Percentiles rank a stretch among this genome's conserved stretches.
These are phyloP conservation scores for Falco columbarius DNA, from an alignment of 2,797 vertebrate species.

Conservation along the genomic window DNA sequence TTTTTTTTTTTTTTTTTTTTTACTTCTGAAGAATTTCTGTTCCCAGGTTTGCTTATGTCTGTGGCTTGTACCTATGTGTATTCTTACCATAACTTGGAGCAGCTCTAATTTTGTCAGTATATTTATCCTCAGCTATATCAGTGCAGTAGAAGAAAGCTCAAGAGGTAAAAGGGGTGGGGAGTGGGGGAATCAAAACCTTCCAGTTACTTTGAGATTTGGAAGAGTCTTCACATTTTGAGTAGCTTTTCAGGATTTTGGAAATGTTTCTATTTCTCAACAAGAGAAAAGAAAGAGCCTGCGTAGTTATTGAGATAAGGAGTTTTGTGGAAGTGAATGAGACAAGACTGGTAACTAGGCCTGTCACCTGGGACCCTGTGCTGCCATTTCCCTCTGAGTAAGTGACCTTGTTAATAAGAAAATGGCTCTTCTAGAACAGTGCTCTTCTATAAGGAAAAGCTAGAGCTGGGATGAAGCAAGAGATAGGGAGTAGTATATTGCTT, in stretches of 20 bases:
- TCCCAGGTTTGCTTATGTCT: not conserved
- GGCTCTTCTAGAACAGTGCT: not conserved
- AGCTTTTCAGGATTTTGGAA: not conserved
- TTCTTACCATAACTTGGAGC: not conserved
- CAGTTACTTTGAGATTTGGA: not conserved
- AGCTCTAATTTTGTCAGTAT: not conserved
- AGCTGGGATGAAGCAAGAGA: not conserved
- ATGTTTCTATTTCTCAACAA: not conserved
- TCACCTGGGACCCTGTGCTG: not conserved
- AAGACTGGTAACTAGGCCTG: not conserved
- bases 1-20: not conserved
- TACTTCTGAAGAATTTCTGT: not conserved
- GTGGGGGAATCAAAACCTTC: not conserved
- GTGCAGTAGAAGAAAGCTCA: not conserved
- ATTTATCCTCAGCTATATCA: not conserved
- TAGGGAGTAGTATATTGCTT: not conserved
- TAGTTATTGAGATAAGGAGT: not conserved
- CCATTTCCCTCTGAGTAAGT: not conserved
- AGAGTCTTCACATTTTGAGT: not conserved
- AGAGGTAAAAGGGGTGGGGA: accelerated
- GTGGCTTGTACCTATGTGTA: not conserved
- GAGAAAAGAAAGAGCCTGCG: not conserved
- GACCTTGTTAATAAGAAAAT: not conserved
- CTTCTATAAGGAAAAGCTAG: not conserved
- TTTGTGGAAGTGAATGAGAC: not conserved